Conservation (phyloP, 2,113 vertebrate species). For the Myanophis thanlyinensis region DNA sequence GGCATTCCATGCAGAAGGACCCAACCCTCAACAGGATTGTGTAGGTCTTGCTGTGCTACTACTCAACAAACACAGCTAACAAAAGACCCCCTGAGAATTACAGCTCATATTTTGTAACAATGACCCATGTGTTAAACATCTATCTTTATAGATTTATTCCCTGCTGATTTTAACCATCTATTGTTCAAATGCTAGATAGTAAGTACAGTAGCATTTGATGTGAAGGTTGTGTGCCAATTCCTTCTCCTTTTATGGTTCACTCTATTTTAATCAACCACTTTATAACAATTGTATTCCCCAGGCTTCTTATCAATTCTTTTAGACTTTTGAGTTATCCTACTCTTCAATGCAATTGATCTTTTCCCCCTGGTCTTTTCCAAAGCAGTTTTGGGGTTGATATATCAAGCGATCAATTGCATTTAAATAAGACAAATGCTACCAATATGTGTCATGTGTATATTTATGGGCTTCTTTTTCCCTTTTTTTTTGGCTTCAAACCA, state of each 20-base stretch:
- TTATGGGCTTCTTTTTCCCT: background rate
- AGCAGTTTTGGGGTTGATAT: background rate
- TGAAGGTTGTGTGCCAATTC: background rate
- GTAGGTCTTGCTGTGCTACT: background rate
- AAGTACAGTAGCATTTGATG: background rate
- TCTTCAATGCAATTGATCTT: constrained; percentile 1
- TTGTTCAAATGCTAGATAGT: background rate
- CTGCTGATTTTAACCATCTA: background rate
- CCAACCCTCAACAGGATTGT: background rate
- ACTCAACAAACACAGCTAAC: background rate
- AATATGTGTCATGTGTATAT: background rate
- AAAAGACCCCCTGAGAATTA: background rate
- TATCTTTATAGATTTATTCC: background rate
- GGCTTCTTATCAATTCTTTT: constrained; percentile 13
- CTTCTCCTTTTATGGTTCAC: background rate
- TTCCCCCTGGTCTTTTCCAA: background rate
- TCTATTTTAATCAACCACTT: constrained; percentile 8
- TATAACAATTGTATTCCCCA: background rate
- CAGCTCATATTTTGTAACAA: background rate
- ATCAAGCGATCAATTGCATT: constrained; percentile 3
- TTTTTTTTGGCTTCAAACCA: background rate
- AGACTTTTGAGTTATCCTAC: constrained; percentile 1
- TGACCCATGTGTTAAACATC: background rate
- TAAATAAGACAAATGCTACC: background rate
- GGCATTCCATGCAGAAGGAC: background rate